Evolutionary conservation across 2,888 invertebrate genomes (phyloP).

Genomic region (Microchrysa polita): DNA sequence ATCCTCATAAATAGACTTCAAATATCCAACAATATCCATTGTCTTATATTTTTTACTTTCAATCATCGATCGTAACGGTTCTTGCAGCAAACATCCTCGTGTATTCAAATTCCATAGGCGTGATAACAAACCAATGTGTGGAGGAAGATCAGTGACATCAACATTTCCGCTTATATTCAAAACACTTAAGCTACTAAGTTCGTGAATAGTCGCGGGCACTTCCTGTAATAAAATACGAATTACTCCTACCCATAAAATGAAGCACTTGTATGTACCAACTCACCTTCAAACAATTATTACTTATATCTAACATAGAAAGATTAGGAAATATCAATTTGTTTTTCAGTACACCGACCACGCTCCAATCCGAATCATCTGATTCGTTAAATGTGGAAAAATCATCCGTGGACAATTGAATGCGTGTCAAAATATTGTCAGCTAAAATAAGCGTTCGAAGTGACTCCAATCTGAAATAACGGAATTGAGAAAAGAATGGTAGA

Average conservation of each 20-base stretch:
- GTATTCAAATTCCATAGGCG: conserved; percentile 97
- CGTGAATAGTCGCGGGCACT: conserved; percentile 85
- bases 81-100: conserved; percentile 85
- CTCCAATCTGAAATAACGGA: conserved; percentile 58
- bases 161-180: conserved; percentile 81
- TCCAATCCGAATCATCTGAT: conserved; percentile 73
- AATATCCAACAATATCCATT: conserved; percentile 89
- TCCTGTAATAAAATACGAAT: conserved; percentile 61
- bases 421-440: conserved; percentile 84
- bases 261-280: conserved; percentile 1
- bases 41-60: conserved; percentile 93
- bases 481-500: conserved; percentile 13
- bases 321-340: conserved; percentile 88
- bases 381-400: conserved; percentile 76
- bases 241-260: background rate
- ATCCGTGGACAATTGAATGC: conserved; percentile 83
- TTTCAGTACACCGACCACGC: conserved; percentile 67
- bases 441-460: conserved; percentile 69
- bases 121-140: conserved; percentile 92
- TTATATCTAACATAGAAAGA: conserved; percentile 93
- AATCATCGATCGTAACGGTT: conserved; percentile 90
- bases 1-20: conserved; percentile 88
- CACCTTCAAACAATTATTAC: conserved; percentile 79
- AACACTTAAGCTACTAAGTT: conserved; percentile 89
- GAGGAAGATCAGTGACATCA: conserved; percentile 88